Conservation (phyloP, 2,797 vertebrate species). For the Megalops cyprinoides region DNA sequence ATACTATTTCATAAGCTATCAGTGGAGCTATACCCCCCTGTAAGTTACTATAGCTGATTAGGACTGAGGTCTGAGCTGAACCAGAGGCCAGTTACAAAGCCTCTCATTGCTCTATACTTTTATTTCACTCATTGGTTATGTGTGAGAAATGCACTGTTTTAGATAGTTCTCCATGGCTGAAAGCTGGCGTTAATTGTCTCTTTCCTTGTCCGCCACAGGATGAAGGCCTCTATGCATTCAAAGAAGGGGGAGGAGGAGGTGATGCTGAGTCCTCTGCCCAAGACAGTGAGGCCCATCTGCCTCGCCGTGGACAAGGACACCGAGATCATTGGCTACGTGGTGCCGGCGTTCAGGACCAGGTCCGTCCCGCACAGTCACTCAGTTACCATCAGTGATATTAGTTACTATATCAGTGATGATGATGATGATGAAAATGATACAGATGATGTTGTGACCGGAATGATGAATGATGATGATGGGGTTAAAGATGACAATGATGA, state of each 20-base stretch:
- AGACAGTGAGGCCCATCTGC: constrained; percentile 82
- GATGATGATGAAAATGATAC: background rate
- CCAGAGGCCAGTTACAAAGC: no score
- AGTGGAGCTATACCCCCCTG: no score
- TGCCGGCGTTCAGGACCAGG: constrained; percentile 91
- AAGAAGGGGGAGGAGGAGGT: constrained; percentile 74
- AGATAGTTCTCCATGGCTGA: no score
- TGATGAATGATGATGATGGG: background rate
- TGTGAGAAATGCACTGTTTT: no score
- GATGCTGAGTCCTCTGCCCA: constrained; percentile 81
- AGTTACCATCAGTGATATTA: no score
- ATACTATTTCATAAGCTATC: no score
- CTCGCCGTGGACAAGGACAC: constrained; percentile 80
- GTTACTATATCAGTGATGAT: background rate
- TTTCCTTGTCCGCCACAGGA: constrained; percentile 57
- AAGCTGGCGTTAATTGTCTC: background rate
- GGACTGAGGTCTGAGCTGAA: no score
- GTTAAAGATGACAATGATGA: constrained; percentile 11
- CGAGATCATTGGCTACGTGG: constrained; percentile 82
- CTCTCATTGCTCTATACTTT: background rate
- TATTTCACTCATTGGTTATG: background rate
- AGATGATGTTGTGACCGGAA: no score
- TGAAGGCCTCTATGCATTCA: constrained; percentile 74
- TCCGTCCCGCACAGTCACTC: constrained; percentile 47
- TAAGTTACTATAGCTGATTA: no score